These are phyloP conservation scores for Caenorhabditis afra DNA, from an alignment of 2,888 invertebrate species.

Conservation along the genomic window DNA sequence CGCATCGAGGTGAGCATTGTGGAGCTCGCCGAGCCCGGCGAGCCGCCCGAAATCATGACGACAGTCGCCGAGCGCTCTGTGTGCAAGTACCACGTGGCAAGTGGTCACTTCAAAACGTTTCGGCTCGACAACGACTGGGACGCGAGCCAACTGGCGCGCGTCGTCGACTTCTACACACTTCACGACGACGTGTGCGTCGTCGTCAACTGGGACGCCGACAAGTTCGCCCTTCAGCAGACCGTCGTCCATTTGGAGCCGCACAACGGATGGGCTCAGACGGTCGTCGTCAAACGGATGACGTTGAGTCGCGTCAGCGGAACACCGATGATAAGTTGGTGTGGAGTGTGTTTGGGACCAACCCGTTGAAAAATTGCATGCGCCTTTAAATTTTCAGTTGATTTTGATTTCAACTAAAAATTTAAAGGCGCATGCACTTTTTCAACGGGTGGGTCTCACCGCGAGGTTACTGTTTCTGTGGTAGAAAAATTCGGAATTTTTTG, in stretches of 20 bases:
- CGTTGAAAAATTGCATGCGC: no score
- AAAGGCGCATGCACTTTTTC: no score
- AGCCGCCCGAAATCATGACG: conserved; percentile 38
- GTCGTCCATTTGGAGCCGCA: conserved; percentile 22
- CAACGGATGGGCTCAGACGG: conserved; percentile 20
- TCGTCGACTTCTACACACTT: conserved; percentile 37
- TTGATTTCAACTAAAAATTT: not conserved
- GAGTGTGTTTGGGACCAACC: no score
- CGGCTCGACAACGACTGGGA: conserved; percentile 35
- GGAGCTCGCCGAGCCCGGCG: conserved; percentile 7
- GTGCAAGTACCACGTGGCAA: conserved; percentile 52
- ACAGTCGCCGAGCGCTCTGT: conserved; percentile 20
- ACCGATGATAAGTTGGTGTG: conserved; percentile 26
- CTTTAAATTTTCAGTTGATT: not conserved
- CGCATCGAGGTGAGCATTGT: conserved; percentile 28
- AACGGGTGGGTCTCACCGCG: no score
- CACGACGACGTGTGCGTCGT: conserved; percentile 26
- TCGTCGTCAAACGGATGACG: conserved; percentile 23
- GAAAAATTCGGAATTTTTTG: no score
- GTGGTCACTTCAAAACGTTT: conserved; percentile 28
- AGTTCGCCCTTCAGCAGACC: conserved; percentile 32
- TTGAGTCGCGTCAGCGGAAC: conserved; percentile 28
- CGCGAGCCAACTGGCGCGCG: conserved; percentile 15
- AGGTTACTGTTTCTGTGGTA: no score
- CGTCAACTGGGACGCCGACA: conserved; percentile 28